Base-by-base conservation (phyloP, 2,797 vertebrate species). In the Dallia pectoralis region DNA sequence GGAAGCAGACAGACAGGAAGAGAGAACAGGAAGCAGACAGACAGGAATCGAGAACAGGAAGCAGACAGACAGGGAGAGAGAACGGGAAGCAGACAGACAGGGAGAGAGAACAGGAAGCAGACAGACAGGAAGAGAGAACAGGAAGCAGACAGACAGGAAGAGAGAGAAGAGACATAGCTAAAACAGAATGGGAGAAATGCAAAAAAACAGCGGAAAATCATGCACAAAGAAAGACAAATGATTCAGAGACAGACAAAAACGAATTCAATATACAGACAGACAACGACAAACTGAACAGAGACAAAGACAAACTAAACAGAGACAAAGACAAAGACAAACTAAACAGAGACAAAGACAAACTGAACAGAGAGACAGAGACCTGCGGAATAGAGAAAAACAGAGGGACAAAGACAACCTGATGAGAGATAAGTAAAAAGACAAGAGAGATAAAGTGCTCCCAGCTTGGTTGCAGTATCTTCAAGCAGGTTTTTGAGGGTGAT, bases 21-120 rank as follows among this genome's bases (percentile, higher is more conserved):
- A 18, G 30, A 40, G 33, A 4, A n/a, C 22, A 33, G 15, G 18
- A 53, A 32, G 14, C 40, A 36, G 33, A 40, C 40, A 48, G 16
- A 67, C n/a, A 47, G 65, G 36, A 40, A 25, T 44, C 1, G 67
- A 25, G 29, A 14, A 1, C n/a, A n/a, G n/a, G n/a, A n/a, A 66
- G 71, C 73, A 79, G 65, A 76, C 44, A 72, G 53, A 16, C 56
- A 61, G 48, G 68, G 29, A 47, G 36, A 71, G 53, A 59, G 59
- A 63, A 66, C 40, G 25, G 25, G 16, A 15, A 74, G 49, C 47
- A 67, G 7, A 18, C 70, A 1, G 40, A 14, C 11, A 44, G 40
- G 2, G 62, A 14, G 15, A 18, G 30, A 40, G 33, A 4, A n/a
- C 22, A 33, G 15, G 18, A 53, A 32, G 14, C 40, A 36, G 33